Evolutionary conservation across 2,797 vertebrate species (phyloP), one percentile per base, ranked within the genome.

Genomic region (Lacerta viridis): DNA sequence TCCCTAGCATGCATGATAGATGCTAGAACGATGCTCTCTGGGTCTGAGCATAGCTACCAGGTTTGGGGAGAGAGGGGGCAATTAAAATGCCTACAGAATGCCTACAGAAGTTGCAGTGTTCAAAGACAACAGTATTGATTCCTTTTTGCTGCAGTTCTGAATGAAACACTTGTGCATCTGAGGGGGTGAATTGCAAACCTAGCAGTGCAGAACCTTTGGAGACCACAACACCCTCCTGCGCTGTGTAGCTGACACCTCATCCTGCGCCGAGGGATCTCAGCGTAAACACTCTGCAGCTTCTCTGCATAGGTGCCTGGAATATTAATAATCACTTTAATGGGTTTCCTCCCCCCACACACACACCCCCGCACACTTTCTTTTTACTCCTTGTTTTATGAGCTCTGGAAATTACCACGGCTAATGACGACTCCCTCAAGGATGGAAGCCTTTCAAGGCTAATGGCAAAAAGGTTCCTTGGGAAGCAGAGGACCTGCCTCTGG

Each of bases 261-360:
- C 85, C 17, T 41, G 11, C 13, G 36, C 6, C 1, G 64, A 18
- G 55, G n/a, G 50, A 36, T 77, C 77, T 78, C 74, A 23, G 64
- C 66, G 46, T 17, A 50, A 87, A 55, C 50, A 43, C 50, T 85
- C 80, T 75, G 59, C 33, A 33, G 29, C 80, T 74, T 41, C 50
- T 64, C 80, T 39, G 33, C 1, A 59, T 77, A 46, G 75, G 74
- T 79, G 89, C 66, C 75, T 36, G 10, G 85, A 83, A 90, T 87
- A 71, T 72, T 87, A 84, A 87, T 72, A 36, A 79, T 10, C 61
- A 15, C n/a, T 23, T 43, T n/a, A n/a, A 72, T 71, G 55, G 81
- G 18, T 50, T 86, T 36, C 18, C 55, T 23, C 61, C 59, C 59
- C 59, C 59, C 59, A 1, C 50, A 33, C n/a, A n/a, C 33, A 33